Conservation (phyloP, 2,113 vertebrate genomes). For the Aramus guarauna region DNA sequence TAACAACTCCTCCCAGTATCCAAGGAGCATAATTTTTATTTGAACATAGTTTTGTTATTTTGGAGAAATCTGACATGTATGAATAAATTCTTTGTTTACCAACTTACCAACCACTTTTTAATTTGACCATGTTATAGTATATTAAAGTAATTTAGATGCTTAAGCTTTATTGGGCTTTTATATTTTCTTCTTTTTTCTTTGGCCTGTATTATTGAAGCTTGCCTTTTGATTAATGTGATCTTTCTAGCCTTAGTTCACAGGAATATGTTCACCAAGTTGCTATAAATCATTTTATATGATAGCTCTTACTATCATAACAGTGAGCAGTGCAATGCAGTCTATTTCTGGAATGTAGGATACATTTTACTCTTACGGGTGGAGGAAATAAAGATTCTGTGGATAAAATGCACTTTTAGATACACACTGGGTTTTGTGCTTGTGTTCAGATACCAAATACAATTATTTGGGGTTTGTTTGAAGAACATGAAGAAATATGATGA, state of each 20-base stretch:
- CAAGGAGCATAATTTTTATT: background rate
- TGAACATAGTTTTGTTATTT: background rate
- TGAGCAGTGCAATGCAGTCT: background rate
- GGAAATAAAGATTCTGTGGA: background rate
- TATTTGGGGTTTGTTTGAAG: background rate
- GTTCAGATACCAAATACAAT: background rate
- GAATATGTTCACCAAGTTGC: background rate
- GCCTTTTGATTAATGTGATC: background rate
- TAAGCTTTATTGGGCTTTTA: background rate
- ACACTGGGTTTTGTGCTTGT: background rate
- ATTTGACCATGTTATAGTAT: background rate
- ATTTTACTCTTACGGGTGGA: background rate
- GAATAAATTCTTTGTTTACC: background rate
- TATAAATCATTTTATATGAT: background rate
- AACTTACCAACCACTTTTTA: background rate
- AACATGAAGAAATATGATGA: background rate
- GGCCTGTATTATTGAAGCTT: background rate
- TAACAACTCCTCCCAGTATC: background rate
- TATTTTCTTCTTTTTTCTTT: background rate
- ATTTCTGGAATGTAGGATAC: background rate
- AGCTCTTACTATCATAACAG: background rate
- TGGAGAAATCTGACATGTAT: background rate
- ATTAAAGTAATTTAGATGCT: background rate
- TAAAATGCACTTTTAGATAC: background rate
- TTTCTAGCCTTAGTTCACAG: background rate